Conservation (phyloP, 2,797 vertebrate species). For the Crenichthys baileyi region DNA sequence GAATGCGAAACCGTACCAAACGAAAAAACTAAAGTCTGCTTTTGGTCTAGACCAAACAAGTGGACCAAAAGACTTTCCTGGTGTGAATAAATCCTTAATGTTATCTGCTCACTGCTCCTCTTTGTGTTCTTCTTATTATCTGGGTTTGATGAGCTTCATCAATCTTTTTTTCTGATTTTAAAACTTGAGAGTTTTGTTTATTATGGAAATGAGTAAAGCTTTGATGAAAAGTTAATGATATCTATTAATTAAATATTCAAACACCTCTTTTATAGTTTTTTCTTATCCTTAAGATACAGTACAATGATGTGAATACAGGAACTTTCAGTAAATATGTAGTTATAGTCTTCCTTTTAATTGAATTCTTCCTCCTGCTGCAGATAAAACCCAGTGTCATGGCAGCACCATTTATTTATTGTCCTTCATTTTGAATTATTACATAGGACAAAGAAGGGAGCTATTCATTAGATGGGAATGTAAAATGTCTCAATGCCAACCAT, state of each 20-base stretch:
- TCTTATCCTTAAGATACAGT: conserved; percentile 10
- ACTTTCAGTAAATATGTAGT: conserved; percentile 39
- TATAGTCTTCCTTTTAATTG: conserved; percentile 47
- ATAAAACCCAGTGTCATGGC: conserved; percentile 41
- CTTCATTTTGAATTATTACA: conserved; percentile 75
- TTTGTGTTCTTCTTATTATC: conserved; percentile 14
- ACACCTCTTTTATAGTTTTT: conserved; percentile 11
- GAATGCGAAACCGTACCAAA: too few relatives aligned
- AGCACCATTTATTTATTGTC: conserved; percentile 70
- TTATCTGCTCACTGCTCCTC: conserved; percentile 2
- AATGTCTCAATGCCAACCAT: conserved; percentile 76
- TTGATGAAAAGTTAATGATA: not conserved
- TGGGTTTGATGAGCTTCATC: not conserved
- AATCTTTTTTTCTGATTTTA: not conserved
- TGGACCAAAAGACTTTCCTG: too few relatives aligned
- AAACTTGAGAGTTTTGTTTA: not conserved
- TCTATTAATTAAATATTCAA: conserved; percentile 7
- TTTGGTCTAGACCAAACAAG: too few relatives aligned
- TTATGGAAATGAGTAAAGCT: not conserved
- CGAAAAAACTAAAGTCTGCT: too few relatives aligned
- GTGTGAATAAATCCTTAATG: not conserved
- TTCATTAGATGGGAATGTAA: conserved; percentile 77
- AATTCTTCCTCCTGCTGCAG: conserved; percentile 46
- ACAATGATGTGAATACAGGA: conserved; percentile 25
- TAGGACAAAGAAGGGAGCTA: conserved; percentile 51